These are phyloP conservation scores for Acleris holmiana DNA, from an alignment of 2,888 invertebrate genomes.

Conservation along the genomic window DNA sequence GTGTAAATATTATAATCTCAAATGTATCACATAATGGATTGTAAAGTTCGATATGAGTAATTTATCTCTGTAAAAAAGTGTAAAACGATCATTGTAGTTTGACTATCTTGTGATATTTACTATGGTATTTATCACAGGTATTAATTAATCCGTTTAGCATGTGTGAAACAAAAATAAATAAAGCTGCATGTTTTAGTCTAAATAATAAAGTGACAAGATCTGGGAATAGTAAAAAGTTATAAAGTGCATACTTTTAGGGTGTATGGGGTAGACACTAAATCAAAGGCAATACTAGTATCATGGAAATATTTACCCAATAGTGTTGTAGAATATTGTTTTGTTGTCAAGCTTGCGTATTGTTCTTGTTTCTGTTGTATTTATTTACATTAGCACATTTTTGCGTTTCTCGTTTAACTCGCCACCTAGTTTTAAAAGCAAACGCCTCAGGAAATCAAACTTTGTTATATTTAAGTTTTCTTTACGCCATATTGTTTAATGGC, in stretches of 20 bases:
- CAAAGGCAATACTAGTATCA: background rate
- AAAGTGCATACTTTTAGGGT: background rate
- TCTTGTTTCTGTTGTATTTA: background rate
- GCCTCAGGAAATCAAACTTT: background rate
- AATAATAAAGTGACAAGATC: no score
- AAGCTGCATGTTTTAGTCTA: no score
- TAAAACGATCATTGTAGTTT: no score
- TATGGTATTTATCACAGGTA: no score
- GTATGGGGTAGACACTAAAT: background rate
- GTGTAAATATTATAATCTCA: no score
- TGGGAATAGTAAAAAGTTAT: background rate
- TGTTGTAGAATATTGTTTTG: background rate
- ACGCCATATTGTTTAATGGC: slow-evolving; percentile 3
- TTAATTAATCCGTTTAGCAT: no score
- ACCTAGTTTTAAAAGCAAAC: background rate
- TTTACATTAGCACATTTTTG: background rate
- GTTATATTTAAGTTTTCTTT: background rate
- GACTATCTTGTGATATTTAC: no score
- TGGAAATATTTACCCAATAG: background rate
- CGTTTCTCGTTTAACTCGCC: background rate
- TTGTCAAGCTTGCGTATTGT: background rate
- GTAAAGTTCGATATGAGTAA: no score
- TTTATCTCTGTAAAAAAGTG: no score
- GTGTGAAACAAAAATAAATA: no score
- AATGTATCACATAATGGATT: no score